A percentile compares a stretch with the other conserved stretches of the same genome.
These are phyloP conservation scores for Monochamus alternatus DNA, from an alignment of 2,888 invertebrate species.

Conservation along the genomic window DNA sequence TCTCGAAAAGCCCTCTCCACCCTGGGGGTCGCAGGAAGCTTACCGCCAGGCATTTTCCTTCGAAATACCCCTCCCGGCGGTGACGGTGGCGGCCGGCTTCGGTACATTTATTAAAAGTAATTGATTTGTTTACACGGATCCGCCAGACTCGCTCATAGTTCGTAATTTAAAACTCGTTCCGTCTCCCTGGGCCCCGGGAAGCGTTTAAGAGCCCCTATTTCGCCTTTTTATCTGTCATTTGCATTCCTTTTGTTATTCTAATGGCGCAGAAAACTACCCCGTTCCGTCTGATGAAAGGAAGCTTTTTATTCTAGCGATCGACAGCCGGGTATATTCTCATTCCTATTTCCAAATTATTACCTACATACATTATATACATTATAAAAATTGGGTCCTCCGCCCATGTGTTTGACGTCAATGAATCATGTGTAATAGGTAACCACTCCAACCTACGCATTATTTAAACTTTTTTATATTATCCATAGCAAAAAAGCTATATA, in stretches of 20 bases:
- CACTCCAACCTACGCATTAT: no score
- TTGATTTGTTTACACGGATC: constrained; percentile 31
- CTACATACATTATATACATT: no score
- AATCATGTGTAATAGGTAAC: no score
- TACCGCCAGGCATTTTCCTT: background rate
- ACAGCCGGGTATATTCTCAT: no score
- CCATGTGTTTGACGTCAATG: no score
- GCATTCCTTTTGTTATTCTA: constrained; percentile 26
- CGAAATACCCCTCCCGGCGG: background rate
- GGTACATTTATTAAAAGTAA: constrained; percentile 24
- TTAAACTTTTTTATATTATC: no score
- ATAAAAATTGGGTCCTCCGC: no score
- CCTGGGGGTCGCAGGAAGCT: no score
- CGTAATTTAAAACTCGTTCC: constrained; percentile 28
- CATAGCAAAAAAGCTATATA: no score
- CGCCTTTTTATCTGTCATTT: constrained; percentile 26
- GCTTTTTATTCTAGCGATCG: background rate
- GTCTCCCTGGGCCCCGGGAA: constrained; percentile 28
- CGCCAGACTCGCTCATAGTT: constrained; percentile 7
- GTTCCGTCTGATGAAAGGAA: background rate
- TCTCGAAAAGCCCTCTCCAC: no score
- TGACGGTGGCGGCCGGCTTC: background rate
- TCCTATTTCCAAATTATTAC: no score
- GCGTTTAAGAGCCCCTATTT: constrained; percentile 46
- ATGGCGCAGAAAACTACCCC: constrained; percentile 10